Conservation (phyloP, 2,797 vertebrate genomes). For the Scleropages formosus region DNA sequence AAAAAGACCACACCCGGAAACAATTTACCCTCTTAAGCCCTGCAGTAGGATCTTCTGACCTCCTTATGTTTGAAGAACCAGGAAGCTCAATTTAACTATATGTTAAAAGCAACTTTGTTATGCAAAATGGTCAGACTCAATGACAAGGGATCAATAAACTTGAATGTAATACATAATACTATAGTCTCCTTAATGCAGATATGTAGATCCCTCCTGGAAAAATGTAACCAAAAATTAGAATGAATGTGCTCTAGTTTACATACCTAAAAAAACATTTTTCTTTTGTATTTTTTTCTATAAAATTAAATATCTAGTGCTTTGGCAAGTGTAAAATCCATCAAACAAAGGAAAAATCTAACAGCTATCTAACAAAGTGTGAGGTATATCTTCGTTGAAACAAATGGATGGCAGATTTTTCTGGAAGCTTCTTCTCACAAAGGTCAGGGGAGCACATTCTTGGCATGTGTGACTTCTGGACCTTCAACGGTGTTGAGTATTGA, state of each 20-base stretch:
- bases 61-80: constrained; percentile 1
- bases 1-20: not conserved
- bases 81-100: not conserved
- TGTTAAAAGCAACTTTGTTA: not conserved
- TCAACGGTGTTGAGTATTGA: not conserved
- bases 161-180: not conserved
- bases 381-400: constrained; percentile 9
- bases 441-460: not conserved
- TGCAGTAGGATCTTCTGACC: constrained; percentile 17
- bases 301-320: not conserved
- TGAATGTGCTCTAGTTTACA: too few species aligned
- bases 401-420: not conserved
- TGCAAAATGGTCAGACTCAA: not conserved
- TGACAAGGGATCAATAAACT: not conserved
- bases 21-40: not conserved
- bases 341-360: not conserved
- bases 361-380: not conserved
- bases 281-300: not conserved
- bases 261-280: not conserved
- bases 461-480: not conserved
- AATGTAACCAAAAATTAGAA: too few species aligned
- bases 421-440: not conserved
- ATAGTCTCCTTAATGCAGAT: not conserved
- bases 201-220: too few species aligned
- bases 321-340: too few species aligned